Evolutionary conservation across 2,113 vertebrate species (phyloP).

Genomic region (Rattus norvegicus): DNA sequence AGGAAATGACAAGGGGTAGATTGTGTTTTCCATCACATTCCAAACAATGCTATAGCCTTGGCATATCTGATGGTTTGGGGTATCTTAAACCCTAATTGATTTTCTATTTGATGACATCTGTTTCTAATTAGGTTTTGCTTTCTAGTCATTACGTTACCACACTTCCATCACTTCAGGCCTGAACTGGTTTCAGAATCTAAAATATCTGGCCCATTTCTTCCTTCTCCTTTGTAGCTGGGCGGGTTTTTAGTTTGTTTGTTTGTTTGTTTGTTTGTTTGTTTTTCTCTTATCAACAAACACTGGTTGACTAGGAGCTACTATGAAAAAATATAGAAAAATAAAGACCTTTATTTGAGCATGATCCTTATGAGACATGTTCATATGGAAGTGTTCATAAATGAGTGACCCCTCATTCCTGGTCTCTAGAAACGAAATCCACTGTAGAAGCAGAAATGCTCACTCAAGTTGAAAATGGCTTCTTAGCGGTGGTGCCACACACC

Average conservation of each 20-base stretch:
- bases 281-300: background rate
- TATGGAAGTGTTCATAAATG: background rate
- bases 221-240: background rate
- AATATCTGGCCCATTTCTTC: background rate
- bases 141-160: background rate
- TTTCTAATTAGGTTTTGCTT: background rate
- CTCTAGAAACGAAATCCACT: background rate
- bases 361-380: background rate
- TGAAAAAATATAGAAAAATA: background rate
- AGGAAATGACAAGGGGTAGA: background rate
- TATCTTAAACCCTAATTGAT: background rate
- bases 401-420: background rate
- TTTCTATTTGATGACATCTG: background rate
- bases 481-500: background rate
- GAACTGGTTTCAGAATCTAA: background rate
- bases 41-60: background rate
- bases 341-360: background rate
- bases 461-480: background rate
- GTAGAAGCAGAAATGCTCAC: background rate
- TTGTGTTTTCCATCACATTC: background rate
- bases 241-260: too few relatives aligned
- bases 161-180: background rate
- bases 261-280: too few relatives aligned
- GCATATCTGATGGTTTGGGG: background rate
- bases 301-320: background rate